These are phyloP conservation scores for Platycheirus rosarum DNA, from an alignment of 2,888 invertebrate species.

Conservation along the genomic window DNA sequence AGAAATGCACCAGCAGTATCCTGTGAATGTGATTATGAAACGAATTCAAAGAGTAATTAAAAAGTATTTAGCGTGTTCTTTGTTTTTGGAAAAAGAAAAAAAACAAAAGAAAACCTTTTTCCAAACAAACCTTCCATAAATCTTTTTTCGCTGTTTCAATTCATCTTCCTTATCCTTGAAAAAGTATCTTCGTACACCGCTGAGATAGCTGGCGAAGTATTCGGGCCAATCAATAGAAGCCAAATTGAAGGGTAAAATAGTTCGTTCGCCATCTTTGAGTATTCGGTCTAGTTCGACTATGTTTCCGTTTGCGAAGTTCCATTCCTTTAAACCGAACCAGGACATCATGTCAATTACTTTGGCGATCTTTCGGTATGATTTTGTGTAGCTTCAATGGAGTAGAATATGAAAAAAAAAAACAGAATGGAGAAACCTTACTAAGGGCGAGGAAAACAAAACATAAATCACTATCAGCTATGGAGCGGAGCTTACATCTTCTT, in stretches of 20 bases:
- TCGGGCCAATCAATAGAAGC: constrained; percentile 86
- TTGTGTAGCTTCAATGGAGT: constrained; percentile 80
- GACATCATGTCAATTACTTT: constrained; percentile 82
- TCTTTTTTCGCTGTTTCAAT: constrained; percentile 79
- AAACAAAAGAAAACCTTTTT: constrained; percentile 20
- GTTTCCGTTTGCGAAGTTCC: constrained; percentile 81
- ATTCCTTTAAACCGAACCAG: constrained; percentile 82
- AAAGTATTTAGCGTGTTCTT: constrained; percentile 77
- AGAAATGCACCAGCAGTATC: constrained; percentile 79
- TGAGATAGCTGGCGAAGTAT: constrained; percentile 87
- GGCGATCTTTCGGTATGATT: constrained; percentile 81
- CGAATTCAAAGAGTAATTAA: constrained; percentile 76
- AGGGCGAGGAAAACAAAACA: constrained; percentile 4
- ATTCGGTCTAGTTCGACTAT: constrained; percentile 80
- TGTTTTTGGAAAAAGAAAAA: neutral
- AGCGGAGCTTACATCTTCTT: constrained; percentile 82
- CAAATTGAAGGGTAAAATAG: constrained; percentile 84
- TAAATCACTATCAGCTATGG: constrained; percentile 61
- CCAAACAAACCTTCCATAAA: constrained; percentile 80
- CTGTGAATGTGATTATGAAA: constrained; percentile 75
- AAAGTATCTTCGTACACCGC: constrained; percentile 87
- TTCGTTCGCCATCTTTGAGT: constrained; percentile 77
- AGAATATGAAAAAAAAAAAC: constrained; percentile 23
- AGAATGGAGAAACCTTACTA: constrained; percentile 51
- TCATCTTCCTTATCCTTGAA: constrained; percentile 86